Evolutionary conservation across 2,888 invertebrate genomes (phyloP).

Genomic region (Opisthograptis luteolata): DNA sequence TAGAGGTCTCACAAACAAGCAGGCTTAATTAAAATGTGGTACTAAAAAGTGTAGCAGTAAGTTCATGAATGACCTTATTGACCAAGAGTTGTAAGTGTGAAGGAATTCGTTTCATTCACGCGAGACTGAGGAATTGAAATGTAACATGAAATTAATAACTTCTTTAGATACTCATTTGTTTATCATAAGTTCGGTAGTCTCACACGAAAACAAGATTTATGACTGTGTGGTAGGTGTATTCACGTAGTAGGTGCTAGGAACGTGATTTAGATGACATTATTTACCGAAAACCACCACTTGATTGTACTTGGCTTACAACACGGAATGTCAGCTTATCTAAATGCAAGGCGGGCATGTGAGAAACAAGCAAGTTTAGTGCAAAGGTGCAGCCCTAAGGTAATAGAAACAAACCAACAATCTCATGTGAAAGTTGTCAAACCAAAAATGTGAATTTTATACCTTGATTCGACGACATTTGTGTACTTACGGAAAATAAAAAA

Average conservation of each 20-base stretch:
- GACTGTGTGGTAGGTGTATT: not conserved
- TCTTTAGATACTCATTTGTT: conserved; percentile 21
- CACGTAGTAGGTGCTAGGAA: not conserved
- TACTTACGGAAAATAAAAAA: conserved; percentile 99
- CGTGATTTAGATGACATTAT: conserved; percentile 12
- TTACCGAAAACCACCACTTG: conserved; percentile 15
- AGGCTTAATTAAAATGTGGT: too few relatives aligned
- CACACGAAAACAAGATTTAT: not conserved
- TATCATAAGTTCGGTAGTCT: conserved; percentile 1
- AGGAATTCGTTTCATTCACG: too few relatives aligned
- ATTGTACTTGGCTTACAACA: conserved; percentile 1
- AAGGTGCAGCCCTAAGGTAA: conserved; percentile 61
- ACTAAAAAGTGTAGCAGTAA: too few relatives aligned
- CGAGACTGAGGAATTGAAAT: too few relatives aligned
- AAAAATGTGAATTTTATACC: conserved; percentile 69
- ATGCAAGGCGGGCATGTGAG: conserved; percentile 27
- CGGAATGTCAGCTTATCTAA: conserved; percentile 15
- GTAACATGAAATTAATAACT: too few relatives aligned
- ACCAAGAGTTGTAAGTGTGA: too few relatives aligned
- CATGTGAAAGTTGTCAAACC: conserved; percentile 80
- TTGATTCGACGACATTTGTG: conserved; percentile 67
- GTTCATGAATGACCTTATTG: too few relatives aligned
- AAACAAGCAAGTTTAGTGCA: conserved; percentile 50
- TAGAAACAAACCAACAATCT: conserved; percentile 72
- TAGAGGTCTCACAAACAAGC: too few relatives aligned